phyloP scores from a whole-genome alignment of 2,797 vertebrate genomes.

The Cossypha polioptera region DNA sequence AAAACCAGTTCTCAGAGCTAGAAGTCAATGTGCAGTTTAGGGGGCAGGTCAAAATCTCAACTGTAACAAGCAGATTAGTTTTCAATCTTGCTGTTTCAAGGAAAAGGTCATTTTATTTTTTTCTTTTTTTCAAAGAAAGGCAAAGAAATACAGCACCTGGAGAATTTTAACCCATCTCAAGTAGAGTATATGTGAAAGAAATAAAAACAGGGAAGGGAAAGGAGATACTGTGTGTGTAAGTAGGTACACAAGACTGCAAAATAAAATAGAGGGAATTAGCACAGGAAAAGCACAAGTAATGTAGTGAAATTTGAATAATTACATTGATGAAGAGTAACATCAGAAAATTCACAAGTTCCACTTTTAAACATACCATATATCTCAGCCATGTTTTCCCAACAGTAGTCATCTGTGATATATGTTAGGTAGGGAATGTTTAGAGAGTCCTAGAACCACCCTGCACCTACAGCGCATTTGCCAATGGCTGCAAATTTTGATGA shows the following conservation, averaged over 20 bases:
- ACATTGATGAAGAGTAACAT: background rate
- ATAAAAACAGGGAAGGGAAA: background rate
- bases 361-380: background rate
- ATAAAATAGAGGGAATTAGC: background rate
- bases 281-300: background rate
- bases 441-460: background rate
- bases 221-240: background rate
- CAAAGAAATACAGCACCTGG: background rate
- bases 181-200: background rate
- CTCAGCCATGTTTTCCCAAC: background rate
- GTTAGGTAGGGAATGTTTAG: background rate
- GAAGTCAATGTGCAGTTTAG: background rate
- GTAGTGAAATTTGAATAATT: background rate
- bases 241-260: background rate
- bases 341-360: background rate
- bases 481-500: background rate
- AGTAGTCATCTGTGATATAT: background rate
- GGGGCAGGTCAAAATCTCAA: slow-evolving; percentile 11
- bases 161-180: background rate
- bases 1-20: background rate
- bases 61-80: slow-evolving; percentile 6
- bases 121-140: background rate
- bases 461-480: background rate
- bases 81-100: background rate
- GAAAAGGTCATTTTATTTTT: background rate